A percentile compares a stretch with the other conserved stretches of the same genome.
These are phyloP conservation scores for Rhynchophorus ferrugineus DNA, from an alignment of 1,140 invertebrate genomes.

Conservation along the genomic window DNA sequence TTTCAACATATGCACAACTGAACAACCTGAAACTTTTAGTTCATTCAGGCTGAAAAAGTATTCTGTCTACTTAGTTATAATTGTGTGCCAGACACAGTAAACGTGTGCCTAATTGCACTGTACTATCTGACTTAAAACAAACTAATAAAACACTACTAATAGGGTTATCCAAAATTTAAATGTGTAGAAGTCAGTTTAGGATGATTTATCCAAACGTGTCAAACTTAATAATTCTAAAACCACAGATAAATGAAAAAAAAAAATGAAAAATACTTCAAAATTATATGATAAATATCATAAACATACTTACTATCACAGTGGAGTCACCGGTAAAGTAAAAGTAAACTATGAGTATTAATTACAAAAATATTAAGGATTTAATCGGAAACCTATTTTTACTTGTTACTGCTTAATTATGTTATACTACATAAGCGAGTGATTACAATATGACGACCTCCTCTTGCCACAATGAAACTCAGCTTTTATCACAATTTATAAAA, in stretches of 20 bases:
- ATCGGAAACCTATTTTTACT: background rate
- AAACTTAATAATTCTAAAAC: constrained; percentile 18
- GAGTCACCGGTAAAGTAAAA: constrained; percentile 18
- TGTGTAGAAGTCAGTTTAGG: constrained; percentile 16
- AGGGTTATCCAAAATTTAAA: constrained; percentile 5
- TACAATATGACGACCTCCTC: background rate
- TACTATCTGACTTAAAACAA: background rate
- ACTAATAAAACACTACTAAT: background rate
- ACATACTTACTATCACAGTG: constrained; percentile 23
- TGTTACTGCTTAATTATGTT: background rate
- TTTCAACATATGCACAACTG: background rate
- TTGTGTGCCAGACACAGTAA: too few species aligned
- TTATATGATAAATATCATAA: background rate
- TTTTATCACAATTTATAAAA: constrained; percentile 2
- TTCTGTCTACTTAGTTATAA: too few species aligned
- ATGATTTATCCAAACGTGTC: constrained; percentile 20
- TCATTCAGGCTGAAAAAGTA: too few species aligned
- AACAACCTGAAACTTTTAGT: background rate
- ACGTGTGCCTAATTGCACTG: background rate
- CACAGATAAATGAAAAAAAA: constrained; percentile 16
- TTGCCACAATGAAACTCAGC: background rate
- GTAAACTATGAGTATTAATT: background rate
- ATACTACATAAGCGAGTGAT: background rate
- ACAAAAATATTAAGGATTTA: background rate
- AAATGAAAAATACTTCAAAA: background rate